phyloP scores from a whole-genome alignment of 2,797 vertebrate species.

The Myripristis murdjan region DNA sequence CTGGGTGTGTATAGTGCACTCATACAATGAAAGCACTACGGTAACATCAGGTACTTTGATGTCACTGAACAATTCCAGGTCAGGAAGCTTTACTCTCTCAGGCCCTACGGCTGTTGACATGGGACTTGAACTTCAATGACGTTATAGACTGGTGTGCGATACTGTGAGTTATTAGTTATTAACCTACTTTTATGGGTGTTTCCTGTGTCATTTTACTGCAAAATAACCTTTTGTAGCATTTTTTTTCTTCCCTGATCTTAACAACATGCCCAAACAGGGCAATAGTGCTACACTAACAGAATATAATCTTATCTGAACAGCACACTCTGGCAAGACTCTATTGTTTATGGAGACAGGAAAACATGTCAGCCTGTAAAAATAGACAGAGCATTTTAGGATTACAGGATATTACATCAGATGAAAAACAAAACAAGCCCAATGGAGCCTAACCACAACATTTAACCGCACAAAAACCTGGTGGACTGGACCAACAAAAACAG shows the following conservation, averaged over 20 bases:
- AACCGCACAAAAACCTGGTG: slow-evolving; percentile 24
- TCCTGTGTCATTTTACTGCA: slow-evolving; percentile 4
- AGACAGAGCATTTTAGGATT: slow-evolving; percentile 73
- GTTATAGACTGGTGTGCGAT: slow-evolving; percentile 14
- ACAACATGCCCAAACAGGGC: slow-evolving; percentile 49
- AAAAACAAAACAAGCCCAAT: slow-evolving; percentile 43
- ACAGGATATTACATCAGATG: slow-evolving; percentile 71
- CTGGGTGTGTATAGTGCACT: background rate
- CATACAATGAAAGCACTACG: background rate
- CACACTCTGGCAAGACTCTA: slow-evolving; percentile 45
- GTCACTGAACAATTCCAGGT: slow-evolving; percentile 43
- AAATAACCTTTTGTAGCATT: background rate
- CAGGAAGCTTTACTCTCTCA: slow-evolving; percentile 28
- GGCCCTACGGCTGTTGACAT: slow-evolving; percentile 26
- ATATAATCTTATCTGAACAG: slow-evolving; percentile 67
- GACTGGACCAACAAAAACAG: slow-evolving; percentile 22
- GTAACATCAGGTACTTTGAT: slow-evolving; percentile 14
- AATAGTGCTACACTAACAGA: slow-evolving; percentile 38
- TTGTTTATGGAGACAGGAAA: slow-evolving; percentile 74
- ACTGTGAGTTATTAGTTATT: slow-evolving; percentile 1
- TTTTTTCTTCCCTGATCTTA: background rate
- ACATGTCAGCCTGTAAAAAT: slow-evolving; percentile 71
- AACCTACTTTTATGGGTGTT: slow-evolving; percentile 20
- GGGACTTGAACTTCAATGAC: slow-evolving; percentile 21
- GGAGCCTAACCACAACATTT: slow-evolving; percentile 20